A percentile compares a stretch with the other conserved stretches of the same genome.
These are phyloP conservation scores for Karalla daura DNA, from an alignment of 2,797 vertebrate species.

Conservation along the genomic window DNA sequence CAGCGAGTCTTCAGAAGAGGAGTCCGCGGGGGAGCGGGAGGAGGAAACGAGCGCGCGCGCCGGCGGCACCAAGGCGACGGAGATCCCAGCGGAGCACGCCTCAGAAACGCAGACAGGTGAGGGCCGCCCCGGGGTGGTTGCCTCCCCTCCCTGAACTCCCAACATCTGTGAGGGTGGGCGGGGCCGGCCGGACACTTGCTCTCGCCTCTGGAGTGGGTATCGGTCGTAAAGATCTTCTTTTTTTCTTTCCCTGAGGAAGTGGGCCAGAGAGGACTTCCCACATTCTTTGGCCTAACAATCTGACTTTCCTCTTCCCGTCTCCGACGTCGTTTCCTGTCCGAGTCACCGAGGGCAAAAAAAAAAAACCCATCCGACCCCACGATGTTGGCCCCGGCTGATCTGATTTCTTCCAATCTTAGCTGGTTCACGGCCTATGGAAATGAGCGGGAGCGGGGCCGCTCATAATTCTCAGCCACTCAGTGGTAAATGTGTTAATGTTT, in stretches of 20 bases:
- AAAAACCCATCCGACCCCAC: background rate
- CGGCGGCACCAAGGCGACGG: conserved; percentile 29
- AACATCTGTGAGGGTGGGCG: background rate
- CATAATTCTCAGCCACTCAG: background rate
- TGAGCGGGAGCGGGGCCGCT: no score
- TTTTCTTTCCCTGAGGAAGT: conserved; percentile 60
- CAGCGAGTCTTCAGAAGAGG: conserved; percentile 86
- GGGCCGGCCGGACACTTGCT: no score
- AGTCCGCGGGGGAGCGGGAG: conserved; percentile 74
- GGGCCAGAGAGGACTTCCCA: conserved; percentile 7
- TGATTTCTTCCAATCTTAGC: background rate
- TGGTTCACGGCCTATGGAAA: background rate
- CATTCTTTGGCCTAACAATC: conserved; percentile 43
- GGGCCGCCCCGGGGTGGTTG: conserved; percentile 2
- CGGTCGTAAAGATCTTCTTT: background rate
- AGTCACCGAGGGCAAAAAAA: conserved; percentile 7
- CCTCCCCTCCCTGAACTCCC: background rate
- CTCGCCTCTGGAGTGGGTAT: conserved; percentile 29
- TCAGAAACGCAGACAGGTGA: conserved; percentile 66
- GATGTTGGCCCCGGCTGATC: background rate
- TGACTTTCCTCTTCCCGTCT: conserved; percentile 66
- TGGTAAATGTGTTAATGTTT: background rate
- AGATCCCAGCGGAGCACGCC: conserved; percentile 27
- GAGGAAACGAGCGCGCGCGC: conserved; percentile 48
- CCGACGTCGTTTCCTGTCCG: conserved; percentile 43